A percentile compares a stretch with the other conserved stretches of the same genome.
Conservation (phyloP, 2,797 vertebrate genomes). For the Peromyscus eremicus region DNA sequence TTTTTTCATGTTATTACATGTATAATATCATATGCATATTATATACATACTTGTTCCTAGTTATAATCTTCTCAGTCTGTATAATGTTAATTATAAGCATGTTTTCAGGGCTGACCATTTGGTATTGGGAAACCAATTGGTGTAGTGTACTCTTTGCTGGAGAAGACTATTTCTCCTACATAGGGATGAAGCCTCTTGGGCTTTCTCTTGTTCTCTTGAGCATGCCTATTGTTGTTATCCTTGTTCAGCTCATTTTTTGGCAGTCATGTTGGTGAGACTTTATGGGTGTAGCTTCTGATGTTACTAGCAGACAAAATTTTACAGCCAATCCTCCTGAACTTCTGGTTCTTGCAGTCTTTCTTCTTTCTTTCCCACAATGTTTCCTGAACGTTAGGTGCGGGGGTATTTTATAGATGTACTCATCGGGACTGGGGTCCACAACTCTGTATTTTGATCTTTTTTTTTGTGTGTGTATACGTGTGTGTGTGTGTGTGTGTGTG, state of each 20-base stretch:
- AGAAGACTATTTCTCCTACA: neutral
- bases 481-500: too few species aligned
- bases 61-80: neutral
- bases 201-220: neutral
- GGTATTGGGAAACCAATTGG: too few species aligned
- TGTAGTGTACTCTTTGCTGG: neutral
- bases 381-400: neutral
- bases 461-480: too few species aligned
- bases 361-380: neutral
- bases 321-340: neutral
- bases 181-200: neutral
- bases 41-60: too few species aligned
- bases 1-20: neutral
- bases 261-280: neutral
- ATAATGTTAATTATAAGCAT: neutral
- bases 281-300: neutral
- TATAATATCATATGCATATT: neutral
- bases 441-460: neutral
- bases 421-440: neutral
- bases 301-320: neutral
- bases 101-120: neutral
- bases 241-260: neutral
- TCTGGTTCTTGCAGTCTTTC: neutral
- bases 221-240: neutral
- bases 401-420: neutral